A percentile compares a stretch with the other conserved stretches of the same genome.
These are phyloP conservation scores for Pimpla rufipes DNA, from an alignment of 2,888 invertebrate genomes.

Conservation along the genomic window DNA sequence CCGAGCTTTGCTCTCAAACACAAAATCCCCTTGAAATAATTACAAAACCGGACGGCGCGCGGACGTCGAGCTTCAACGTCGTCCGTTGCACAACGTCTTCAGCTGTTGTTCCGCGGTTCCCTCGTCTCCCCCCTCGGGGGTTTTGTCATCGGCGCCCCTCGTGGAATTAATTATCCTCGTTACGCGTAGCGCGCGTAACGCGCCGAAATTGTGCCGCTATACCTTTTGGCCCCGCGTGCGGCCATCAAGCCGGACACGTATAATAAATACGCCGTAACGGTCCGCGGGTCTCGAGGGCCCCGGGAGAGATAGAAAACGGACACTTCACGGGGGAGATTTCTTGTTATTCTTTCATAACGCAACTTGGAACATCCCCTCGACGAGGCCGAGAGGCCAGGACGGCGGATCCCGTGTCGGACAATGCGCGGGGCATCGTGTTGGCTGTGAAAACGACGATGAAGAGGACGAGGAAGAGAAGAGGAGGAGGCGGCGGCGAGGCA, in stretches of 20 bases:
- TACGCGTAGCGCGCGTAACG: constrained; percentile 17
- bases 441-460: constrained; percentile 49
- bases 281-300: constrained; percentile 52
- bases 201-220: background rate
- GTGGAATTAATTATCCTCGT: constrained; percentile 64
- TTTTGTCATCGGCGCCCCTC: constrained; percentile 38
- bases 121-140: constrained; percentile 4
- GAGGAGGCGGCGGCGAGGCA: no score
- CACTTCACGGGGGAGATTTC: constrained; percentile 29
- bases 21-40: constrained; percentile 60
- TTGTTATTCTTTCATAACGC: constrained; percentile 40
- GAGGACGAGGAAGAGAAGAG: constrained; percentile 45
- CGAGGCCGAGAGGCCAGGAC: background rate
- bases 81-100: no score
- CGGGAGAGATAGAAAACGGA: constrained; percentile 43
- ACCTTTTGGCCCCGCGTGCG: constrained; percentile 39
- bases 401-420: constrained; percentile 49
- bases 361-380: constrained; percentile 3
- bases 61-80: no score
- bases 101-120: background rate
- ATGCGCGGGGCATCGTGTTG: constrained; percentile 43
- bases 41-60: constrained; percentile 52
- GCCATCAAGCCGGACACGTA: constrained; percentile 45
- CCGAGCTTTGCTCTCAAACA: constrained; percentile 9
- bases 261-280: constrained; percentile 55